These are phyloP conservation scores for Nasonia vitripennis DNA, from an alignment of 1,140 invertebrate genomes.

Conservation along the genomic window DNA sequence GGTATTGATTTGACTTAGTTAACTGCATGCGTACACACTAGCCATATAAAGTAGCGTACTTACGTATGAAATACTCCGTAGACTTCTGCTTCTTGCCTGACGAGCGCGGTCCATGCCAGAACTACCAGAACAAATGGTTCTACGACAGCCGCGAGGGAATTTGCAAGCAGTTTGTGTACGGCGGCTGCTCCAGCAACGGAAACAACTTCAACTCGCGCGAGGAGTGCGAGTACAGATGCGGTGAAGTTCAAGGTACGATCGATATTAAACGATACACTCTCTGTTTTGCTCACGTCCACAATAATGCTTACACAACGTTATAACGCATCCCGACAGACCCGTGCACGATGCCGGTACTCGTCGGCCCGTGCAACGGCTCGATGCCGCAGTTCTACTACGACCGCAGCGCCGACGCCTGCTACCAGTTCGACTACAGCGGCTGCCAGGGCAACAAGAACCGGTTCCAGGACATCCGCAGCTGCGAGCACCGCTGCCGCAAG, in stretches of 20 bases:
- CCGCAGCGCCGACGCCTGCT: slow-evolving; percentile 78
- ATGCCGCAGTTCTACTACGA: slow-evolving; percentile 87
- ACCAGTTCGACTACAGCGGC: slow-evolving; percentile 82
- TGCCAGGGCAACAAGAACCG: slow-evolving; percentile 84
- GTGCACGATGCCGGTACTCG: slow-evolving; percentile 83
- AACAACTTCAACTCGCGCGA: slow-evolving; percentile 88
- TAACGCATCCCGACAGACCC: slow-evolving; percentile 73
- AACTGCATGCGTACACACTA: not conserved
- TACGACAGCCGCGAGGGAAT: slow-evolving; percentile 86
- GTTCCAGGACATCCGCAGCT: slow-evolving; percentile 74
- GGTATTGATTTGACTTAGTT: slow-evolving; percentile 55
- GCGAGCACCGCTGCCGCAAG: slow-evolving; percentile 68
- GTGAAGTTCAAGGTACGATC: slow-evolving; percentile 79
- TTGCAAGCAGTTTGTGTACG: slow-evolving; percentile 89
- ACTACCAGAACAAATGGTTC: slow-evolving; percentile 81
- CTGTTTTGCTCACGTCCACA: not conserved
- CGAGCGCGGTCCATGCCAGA: slow-evolving; percentile 83
- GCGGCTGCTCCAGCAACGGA: slow-evolving; percentile 89
- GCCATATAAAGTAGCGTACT: not conserved
- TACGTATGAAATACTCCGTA: slow-evolving; percentile 65
- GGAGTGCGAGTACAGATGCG: slow-evolving; percentile 87
- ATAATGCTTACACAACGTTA: slow-evolving; percentile 21
- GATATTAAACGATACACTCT: no score
- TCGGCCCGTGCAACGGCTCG: slow-evolving; percentile 83
- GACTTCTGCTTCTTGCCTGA: slow-evolving; percentile 83